phyloP scores from a whole-genome alignment of 2,888 invertebrate genomes.

The Pachydiplax longipennis region DNA sequence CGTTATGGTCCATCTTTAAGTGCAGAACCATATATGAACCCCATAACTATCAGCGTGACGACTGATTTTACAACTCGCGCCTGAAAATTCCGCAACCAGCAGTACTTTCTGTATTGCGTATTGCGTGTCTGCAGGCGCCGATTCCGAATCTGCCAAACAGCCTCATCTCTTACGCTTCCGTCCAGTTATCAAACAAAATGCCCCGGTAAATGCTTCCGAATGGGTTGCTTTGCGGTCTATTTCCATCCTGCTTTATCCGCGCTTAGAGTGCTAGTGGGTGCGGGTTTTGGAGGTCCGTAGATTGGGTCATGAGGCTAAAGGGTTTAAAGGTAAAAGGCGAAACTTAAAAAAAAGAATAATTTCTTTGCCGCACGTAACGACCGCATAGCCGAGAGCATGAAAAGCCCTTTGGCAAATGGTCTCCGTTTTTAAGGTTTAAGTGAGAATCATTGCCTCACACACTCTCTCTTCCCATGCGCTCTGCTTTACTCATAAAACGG shows the following conservation, averaged over 20 bases:
- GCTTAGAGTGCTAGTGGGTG: neutral
- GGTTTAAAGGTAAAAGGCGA: neutral
- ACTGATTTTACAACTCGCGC: neutral
- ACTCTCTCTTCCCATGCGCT: neutral
- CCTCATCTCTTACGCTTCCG: neutral
- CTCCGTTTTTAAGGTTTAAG: slow-evolving; percentile 39
- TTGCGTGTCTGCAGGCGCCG: neutral
- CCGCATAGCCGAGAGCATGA: slow-evolving; percentile 12
- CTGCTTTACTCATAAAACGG: neutral
- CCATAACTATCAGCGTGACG: no score
- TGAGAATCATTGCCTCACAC: slow-evolving; percentile 24
- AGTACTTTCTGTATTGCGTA: neutral
- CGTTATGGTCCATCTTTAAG: no score
- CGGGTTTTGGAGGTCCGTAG: neutral
- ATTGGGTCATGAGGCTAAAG: neutral
- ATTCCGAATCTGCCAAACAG: neutral
- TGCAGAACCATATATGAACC: no score
- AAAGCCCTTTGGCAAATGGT: slow-evolving; percentile 22
- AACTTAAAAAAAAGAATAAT: slow-evolving; percentile 4
- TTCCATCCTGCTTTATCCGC: neutral
- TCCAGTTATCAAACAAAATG: slow-evolving; percentile 8
- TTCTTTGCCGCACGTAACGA: slow-evolving; percentile 11
- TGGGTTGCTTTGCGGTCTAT: slow-evolving; percentile 32
- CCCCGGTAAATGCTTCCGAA: slow-evolving; percentile 21
- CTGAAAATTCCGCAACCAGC: neutral